Evolutionary conservation across 2,888 invertebrate genomes (phyloP).

Genomic region (Caenorhabditis sp.): DNA sequence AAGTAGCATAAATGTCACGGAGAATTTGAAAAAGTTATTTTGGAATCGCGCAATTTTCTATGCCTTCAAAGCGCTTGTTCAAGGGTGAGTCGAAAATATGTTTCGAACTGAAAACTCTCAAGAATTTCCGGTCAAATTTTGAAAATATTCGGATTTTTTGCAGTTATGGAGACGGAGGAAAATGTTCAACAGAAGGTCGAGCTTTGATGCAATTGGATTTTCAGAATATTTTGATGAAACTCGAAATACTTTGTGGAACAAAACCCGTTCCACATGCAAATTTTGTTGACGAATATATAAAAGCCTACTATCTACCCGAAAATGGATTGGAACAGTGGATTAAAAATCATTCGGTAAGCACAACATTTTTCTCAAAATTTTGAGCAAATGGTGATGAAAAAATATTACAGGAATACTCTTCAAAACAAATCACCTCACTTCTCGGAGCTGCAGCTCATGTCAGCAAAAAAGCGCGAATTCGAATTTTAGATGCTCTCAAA

Average conservation of each 20-base stretch:
- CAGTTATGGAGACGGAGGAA: slow-evolving; percentile 81
- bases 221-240: slow-evolving; percentile 87
- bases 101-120: not conserved
- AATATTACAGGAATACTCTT: slow-evolving; percentile 81
- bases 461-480: slow-evolving; percentile 81
- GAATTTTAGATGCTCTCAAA: slow-evolving; percentile 57
- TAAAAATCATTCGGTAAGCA: slow-evolving; percentile 79
- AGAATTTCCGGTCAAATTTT: no score
- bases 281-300: slow-evolving; percentile 92
- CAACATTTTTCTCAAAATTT: not conserved
- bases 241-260: slow-evolving; percentile 83
- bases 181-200: slow-evolving; percentile 93
- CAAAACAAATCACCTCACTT: slow-evolving; percentile 84
- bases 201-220: slow-evolving; percentile 98
- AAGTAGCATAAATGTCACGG: slow-evolving; percentile 17
- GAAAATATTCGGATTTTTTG: no score
- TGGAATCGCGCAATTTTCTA: slow-evolving; percentile 90
- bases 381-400: slow-evolving; percentile 1
- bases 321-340: slow-evolving; percentile 88
- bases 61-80: slow-evolving; percentile 86
- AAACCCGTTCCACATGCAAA: slow-evolving; percentile 84
- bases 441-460: slow-evolving; percentile 87
- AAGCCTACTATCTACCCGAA: slow-evolving; percentile 92
- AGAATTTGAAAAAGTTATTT: slow-evolving; percentile 73
- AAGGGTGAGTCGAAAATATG: slow-evolving; percentile 77